Evolutionary conservation across 2,113 vertebrate species (phyloP), one percentile per base, ranked within the genome.

Genomic region (Megaleporinus macrocephalus): DNA sequence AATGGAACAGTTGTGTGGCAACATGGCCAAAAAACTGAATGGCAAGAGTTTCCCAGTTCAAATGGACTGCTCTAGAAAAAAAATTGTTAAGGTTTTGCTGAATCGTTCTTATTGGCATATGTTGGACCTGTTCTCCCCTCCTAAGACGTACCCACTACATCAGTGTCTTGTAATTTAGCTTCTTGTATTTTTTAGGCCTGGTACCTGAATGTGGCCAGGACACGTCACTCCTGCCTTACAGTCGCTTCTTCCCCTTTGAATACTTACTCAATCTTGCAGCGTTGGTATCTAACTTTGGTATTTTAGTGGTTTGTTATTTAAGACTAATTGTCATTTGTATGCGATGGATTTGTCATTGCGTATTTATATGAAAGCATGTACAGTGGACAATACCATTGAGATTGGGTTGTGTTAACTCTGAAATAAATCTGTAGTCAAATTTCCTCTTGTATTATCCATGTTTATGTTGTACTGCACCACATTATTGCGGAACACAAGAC

Each of bases 291-390:
- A 7, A 73, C 76, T 89, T 90, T 88, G 86, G 83, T 85, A 87
- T 89, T 87, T 88, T 85, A 79, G 78, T 87, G 26, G 70, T 80
- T 85, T 78, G 85, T 87, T 90, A 89, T 83, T 85, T 83, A 87
- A 91, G 84, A 91, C 85, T 89, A 92, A 88, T 59, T 36, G 79
- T 80, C 30, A n/a, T 72, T 87, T 92, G 75, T 90, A 86, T 88
- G 87, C 86, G 85, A 75, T 85, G 88, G 79, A 87, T 92, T 91
- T 88, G 85, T 91, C 88, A 88, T 83, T 90, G 86, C 88, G 89
- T 93, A 94, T 95, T 94, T 95, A 92, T 94, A 93, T 88, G 87
- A 89, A 74, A 70, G 91, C 89, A 89, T 92, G 91, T 91, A 92
- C 90, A 93, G 90, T 90, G 84, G 86, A 88, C 75, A 53, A 44